Conservation (phyloP, 2,888 invertebrate genomes). For the Actias luna region DNA sequence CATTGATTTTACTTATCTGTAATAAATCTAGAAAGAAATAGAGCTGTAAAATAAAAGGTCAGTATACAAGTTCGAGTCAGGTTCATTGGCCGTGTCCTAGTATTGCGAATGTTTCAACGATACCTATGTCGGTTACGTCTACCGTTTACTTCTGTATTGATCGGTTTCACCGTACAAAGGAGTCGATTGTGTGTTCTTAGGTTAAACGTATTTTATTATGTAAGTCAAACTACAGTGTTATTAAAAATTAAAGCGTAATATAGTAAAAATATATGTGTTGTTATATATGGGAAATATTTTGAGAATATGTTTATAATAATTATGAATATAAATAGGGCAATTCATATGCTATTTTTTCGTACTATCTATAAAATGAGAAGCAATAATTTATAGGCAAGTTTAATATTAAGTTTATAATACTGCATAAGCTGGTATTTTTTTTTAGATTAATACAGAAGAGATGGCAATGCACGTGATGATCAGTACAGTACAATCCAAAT, state of each 20-base stretch:
- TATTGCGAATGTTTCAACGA: constrained; percentile 29
- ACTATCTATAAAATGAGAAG: too few species aligned
- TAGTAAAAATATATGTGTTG: not conserved
- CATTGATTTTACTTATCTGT: not conserved
- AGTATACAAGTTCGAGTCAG: constrained; percentile 28
- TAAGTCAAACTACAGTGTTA: not conserved
- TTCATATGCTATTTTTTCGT: too few species aligned
- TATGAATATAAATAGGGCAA: too few species aligned
- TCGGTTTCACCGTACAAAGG: constrained; percentile 24
- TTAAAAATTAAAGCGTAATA: not conserved
- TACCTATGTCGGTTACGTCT: constrained; percentile 25
- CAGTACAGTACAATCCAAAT: too few species aligned
- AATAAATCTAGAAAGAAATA: constrained; percentile 22
- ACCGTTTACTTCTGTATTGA: constrained; percentile 37
- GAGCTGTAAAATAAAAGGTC: constrained; percentile 27
- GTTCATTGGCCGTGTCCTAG: constrained; percentile 36
- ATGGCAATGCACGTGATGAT: too few species aligned
- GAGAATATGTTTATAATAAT: too few species aligned
- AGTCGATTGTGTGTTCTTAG: constrained; percentile 16
- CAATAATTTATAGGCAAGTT: too few species aligned
- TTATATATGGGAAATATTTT: not conserved
- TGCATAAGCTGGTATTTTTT: too few species aligned
- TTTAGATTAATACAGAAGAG: too few species aligned
- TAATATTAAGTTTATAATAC: too few species aligned
- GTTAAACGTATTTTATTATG: constrained; percentile 13